A percentile compares a stretch with the other conserved stretches of the same genome.
phyloP scores from a whole-genome alignment of 2,888 invertebrate genomes.

The Agrotis ipsilon region DNA sequence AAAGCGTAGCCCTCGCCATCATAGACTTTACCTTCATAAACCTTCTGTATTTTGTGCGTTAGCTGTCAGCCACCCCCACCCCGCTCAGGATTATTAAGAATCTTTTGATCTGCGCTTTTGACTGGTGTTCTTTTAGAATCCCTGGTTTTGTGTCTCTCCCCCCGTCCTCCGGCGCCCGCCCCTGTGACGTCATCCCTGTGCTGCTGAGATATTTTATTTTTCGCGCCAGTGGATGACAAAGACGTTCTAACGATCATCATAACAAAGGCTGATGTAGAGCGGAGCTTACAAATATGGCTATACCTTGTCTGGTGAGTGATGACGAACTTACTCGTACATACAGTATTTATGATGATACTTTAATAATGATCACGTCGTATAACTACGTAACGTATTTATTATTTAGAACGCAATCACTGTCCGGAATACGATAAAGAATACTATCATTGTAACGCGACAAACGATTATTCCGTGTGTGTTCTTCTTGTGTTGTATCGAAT shows the following conservation, averaged over 20 bases:
- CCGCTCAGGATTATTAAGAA: constrained; percentile 49
- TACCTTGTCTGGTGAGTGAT: constrained; percentile 31
- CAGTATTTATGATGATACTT: not conserved
- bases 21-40: constrained; percentile 9
- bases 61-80: not conserved
- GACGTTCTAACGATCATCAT: constrained; percentile 57
- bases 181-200: constrained; percentile 40
- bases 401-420: constrained; percentile 4
- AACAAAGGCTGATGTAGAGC: constrained; percentile 54
- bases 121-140: constrained; percentile 63
- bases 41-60: constrained; percentile 17
- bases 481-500: no score
- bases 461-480: no score
- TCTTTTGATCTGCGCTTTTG: constrained; percentile 70
- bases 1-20: constrained; percentile 2
- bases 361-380: not conserved
- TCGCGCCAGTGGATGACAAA: constrained; percentile 39
- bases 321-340: constrained; percentile 5
- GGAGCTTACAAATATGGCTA: constrained; percentile 42
- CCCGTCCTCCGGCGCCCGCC: not conserved
- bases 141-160: constrained; percentile 23
- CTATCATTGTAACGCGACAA: no score
- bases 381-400: not conserved
- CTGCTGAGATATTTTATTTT: constrained; percentile 55
- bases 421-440: no score